Percentiles rank a stretch among this genome's conserved stretches.
Conservation (phyloP, 2,888 invertebrate genomes). For the Parascotia fuliginaria region DNA sequence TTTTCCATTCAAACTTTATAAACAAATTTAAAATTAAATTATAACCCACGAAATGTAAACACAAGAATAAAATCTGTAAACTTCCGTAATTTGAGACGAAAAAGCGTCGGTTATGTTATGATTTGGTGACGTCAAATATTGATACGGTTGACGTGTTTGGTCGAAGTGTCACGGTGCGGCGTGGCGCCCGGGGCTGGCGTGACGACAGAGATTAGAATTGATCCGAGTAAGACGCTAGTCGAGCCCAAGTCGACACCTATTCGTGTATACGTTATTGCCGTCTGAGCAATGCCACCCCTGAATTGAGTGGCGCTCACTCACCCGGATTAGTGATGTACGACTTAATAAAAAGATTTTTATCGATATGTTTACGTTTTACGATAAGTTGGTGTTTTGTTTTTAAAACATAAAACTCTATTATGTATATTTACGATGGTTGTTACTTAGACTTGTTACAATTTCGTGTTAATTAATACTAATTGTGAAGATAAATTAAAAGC, state of each 20-base stretch:
- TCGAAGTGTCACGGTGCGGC: slow-evolving; percentile 47
- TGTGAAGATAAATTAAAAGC: no score
- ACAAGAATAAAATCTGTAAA: slow-evolving; percentile 12
- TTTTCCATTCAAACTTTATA: neutral
- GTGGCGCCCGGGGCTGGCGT: slow-evolving; percentile 46
- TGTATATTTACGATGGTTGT: no score
- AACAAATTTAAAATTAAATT: slow-evolving; percentile 5
- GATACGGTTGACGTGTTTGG: slow-evolving; percentile 50
- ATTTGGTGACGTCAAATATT: slow-evolving; percentile 53
- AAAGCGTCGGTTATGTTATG: slow-evolving; percentile 49
- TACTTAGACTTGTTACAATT: no score
- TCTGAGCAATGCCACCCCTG: slow-evolving; percentile 72
- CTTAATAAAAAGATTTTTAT: slow-evolving; percentile 22
- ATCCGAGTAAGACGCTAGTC: slow-evolving; percentile 64
- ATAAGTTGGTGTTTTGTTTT: neutral
- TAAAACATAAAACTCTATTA: no score
- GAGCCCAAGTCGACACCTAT: slow-evolving; percentile 61
- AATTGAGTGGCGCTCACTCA: slow-evolving; percentile 57
- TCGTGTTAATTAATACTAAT: no score
- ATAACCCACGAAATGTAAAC: slow-evolving; percentile 11
- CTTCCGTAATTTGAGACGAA: slow-evolving; percentile 41
- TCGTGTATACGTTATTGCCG: slow-evolving; percentile 68
- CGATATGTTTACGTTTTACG: slow-evolving; percentile 28
- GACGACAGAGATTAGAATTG: slow-evolving; percentile 74
- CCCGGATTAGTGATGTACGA: slow-evolving; percentile 51